Conservation (phyloP, 1,140 invertebrate species). For the Drosophila pectinifera region DNA sequence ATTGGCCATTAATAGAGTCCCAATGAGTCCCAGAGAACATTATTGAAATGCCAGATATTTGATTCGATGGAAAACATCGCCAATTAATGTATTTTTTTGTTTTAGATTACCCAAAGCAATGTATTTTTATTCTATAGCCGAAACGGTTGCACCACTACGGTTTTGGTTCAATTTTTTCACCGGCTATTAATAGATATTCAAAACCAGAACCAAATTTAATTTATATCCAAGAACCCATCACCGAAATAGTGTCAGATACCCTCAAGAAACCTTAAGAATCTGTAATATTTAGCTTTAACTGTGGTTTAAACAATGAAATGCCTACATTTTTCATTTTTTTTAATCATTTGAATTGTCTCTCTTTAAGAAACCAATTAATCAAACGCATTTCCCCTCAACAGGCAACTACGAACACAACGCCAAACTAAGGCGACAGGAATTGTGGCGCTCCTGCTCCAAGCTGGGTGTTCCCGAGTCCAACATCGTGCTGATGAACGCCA, state of each 20-base stretch:
- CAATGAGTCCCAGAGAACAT: not conserved
- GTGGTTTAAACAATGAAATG: not conserved
- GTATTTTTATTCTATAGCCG: constrained; percentile 6
- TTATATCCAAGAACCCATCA: constrained; percentile 6
- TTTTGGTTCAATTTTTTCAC: constrained; percentile 7
- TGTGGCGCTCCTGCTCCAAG: constrained; percentile 91
- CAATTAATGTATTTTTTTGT: not conserved
- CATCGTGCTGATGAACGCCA: constrained; percentile 90
- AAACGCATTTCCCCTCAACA: constrained; percentile 73
- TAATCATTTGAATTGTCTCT: no score
- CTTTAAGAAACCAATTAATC: not conserved
- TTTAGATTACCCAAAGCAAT: constrained; percentile 4
- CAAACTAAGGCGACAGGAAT: constrained; percentile 89
- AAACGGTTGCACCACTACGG: constrained; percentile 2
- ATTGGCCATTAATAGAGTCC: not conserved
- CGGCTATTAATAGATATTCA: constrained; percentile 6
- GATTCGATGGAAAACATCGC: not conserved
- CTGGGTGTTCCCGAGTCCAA: constrained; percentile 92
- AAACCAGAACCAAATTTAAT: constrained; percentile 6
- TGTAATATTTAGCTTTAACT: not conserved
- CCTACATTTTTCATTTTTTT: not conserved
- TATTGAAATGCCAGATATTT: not conserved
- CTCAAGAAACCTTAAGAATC: not conserved
- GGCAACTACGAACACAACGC: constrained; percentile 91
- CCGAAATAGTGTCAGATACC: not conserved